Base-by-base conservation (phyloP, 2,113 vertebrate species). In the Lycocorax pyrrhopterus region DNA sequence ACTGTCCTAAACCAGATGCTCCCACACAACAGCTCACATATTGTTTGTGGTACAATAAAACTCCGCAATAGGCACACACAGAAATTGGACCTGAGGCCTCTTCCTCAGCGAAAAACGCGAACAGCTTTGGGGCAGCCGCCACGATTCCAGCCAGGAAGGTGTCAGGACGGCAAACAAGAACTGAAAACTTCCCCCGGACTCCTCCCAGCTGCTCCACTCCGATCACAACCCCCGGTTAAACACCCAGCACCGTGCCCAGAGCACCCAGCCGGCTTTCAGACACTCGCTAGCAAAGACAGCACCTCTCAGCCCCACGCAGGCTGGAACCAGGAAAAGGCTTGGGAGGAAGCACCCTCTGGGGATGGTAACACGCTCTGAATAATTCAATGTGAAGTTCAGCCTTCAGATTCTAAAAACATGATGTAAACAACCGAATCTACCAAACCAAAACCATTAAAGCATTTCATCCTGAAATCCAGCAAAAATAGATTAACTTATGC, bases 51-150 rank as follows among this genome's bases (percentile, higher is more conserved):
- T 7, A 25, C 37, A 44, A 12, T 6, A 52, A 60, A 68, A 22
- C 26, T 39, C 30, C 0, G 0, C 12, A 32, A 62, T 0, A 27
- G 0, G 1, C 41, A 67, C 43, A 22, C 18, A 22, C 9, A 62
- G 19, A 52, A 39, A 84, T 1, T 6, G 30, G 25, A 80, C 81
- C 41, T 16, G 73, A 1, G 3, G 77, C 35, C 43, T 46, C 19
- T 33, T 84, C 46, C 39, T 91, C 23, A 20, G 37, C 0, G 3
- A 6, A 14, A 58, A 67, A 26, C 2, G 47, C 0, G 6, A 72
- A 11, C 44, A 66, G 64, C 22, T 78, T 37, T 69, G 30, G 64
- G 59, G 68, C 68, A 83, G 37, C 13, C 30, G 63, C 18, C 25
- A 11, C 0, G 1, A 25, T 29, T 23, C 2, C 37, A 87, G 47